These are phyloP conservation scores for Syndactyla subalaris DNA, from an alignment of 2,797 vertebrate genomes.

Conservation along the genomic window DNA sequence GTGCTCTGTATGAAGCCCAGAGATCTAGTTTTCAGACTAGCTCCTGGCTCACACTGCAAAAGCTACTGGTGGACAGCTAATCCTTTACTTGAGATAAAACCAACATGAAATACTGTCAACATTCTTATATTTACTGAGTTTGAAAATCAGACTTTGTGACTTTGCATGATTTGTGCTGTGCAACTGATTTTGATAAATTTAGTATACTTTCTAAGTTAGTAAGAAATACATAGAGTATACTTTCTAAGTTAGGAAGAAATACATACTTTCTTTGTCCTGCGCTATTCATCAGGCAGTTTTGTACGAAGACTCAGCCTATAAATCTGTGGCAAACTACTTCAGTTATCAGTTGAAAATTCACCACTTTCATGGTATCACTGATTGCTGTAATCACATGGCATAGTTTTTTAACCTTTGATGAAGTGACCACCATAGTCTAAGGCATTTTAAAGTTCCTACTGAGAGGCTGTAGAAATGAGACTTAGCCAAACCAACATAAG, in stretches of 20 bases:
- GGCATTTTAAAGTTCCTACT: background rate
- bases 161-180: background rate
- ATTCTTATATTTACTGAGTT: background rate
- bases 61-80: background rate
- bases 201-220: background rate
- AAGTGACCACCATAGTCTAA: background rate
- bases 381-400: background rate
- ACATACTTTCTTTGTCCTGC: background rate
- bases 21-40: constrained; percentile 39
- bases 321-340: background rate
- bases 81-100: background rate
- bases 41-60: background rate
- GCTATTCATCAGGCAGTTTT: background rate
- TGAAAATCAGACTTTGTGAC: background rate
- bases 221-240: background rate
- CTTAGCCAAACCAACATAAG: background rate
- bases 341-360: background rate
- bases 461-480: background rate
- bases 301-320: background rate
- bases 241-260: background rate
- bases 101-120: background rate
- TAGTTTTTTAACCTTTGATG: background rate
- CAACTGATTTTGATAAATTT: background rate
- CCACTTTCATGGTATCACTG: background rate
- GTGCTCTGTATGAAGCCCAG: background rate